Evolutionary conservation across 2,888 invertebrate genomes (phyloP), one percentile per base, ranked within the genome.

Genomic region (Mythimna albipuncta): DNA sequence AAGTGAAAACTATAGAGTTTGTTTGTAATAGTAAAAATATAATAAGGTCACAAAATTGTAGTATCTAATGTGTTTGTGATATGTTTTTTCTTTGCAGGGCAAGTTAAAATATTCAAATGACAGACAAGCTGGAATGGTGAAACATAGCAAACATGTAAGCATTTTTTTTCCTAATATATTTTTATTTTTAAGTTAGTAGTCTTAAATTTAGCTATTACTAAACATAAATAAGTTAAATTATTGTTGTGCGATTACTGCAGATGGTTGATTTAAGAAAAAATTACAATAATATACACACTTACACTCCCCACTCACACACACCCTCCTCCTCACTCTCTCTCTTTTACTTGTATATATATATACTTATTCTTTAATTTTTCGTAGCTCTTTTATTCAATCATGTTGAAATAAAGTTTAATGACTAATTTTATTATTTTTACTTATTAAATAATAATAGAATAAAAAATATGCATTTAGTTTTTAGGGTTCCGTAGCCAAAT

Each of bases 91-190:
- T 64, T 83, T 75, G 41, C 81, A 81, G 81, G 67, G 21, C 75
- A 81, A 75, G 52, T 62, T 65, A 16, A 81, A 80, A 62, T 64
- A 70, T 44, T 4, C 52, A 63, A 81, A 54, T 83, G 83, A 79
- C 11, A 70, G 59, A 58, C 83, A 83, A 50, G 3, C 55, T 41
- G 69, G 67, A 21, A 58, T 75, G 55, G 64, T 55, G 21, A 76
- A 58, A 72, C n/a, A 67, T 32, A 61, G 44, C n/a, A 69, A 32
- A 84, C 21, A 61, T 62, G 84, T 84, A 81, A 84, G 6, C 0
- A 21, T 11, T 5, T 55, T 55, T 63, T 62, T 63, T 62, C 55
- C 32, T 32, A 13, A 44, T 26, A 9, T 16, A 64, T 19, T 47
- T 16, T 3, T 0, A n/a, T 10, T 57, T n/a, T 13, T 2, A 19